Evolutionary conservation across 2,113 vertebrate genomes (phyloP).

Genomic region (Synchiropus splendidus): DNA sequence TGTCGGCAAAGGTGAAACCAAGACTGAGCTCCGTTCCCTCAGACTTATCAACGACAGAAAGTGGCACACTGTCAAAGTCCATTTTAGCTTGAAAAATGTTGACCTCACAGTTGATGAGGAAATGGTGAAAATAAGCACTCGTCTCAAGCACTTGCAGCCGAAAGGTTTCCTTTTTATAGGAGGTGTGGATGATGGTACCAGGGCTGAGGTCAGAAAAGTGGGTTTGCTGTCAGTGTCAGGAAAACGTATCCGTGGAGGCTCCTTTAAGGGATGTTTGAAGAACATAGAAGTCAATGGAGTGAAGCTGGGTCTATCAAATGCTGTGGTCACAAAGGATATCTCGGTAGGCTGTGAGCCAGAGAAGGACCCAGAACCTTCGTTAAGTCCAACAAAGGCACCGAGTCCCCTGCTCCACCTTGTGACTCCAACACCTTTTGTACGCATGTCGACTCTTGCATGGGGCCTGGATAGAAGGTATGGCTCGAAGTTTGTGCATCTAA

Average conservation of each 20-base stretch:
- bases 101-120: slow-evolving; percentile 74
- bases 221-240: slow-evolving; percentile 70
- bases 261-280: slow-evolving; percentile 84
- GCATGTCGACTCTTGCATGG: slow-evolving; percentile 40
- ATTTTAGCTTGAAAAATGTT: slow-evolving; percentile 66
- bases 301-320: slow-evolving; percentile 70
- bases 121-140: slow-evolving; percentile 56
- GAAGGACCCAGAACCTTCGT: slow-evolving; percentile 36
- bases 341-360: slow-evolving; percentile 77
- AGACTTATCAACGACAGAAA: slow-evolving; percentile 67
- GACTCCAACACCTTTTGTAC: slow-evolving; percentile 34
- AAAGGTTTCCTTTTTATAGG: slow-evolving; percentile 75
- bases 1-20: slow-evolving; percentile 59
- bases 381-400: slow-evolving; percentile 23
- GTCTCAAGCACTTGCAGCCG: slow-evolving; percentile 55
- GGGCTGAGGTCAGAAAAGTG: slow-evolving; percentile 64
- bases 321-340: slow-evolving; percentile 78
- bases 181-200: slow-evolving; percentile 68
- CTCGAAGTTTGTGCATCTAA: slow-evolving; percentile 66
- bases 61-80: slow-evolving; percentile 75
- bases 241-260: slow-evolving; percentile 70
- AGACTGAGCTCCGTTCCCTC: slow-evolving; percentile 65
- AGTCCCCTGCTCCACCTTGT: slow-evolving; percentile 26
- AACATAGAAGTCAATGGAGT: slow-evolving; percentile 68
- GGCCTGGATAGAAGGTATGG: slow-evolving; percentile 55